phyloP scores from a whole-genome alignment of 2,797 vertebrate genomes.

The Nasua narica region DNA sequence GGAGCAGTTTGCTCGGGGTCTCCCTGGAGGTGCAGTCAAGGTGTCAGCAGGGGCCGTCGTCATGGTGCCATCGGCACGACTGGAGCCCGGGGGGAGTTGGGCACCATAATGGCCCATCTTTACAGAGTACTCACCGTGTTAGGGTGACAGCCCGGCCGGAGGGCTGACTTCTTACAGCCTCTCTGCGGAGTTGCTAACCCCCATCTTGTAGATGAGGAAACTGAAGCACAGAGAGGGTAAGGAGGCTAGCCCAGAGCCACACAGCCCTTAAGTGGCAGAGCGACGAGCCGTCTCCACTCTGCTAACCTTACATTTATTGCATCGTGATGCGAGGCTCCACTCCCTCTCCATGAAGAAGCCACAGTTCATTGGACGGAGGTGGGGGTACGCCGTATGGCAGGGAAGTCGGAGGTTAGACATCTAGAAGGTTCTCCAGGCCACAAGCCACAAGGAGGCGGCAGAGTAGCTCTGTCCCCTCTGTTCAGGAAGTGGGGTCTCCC shows the following conservation, averaged over 20 bases:
- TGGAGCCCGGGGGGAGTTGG: background rate
- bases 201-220: background rate
- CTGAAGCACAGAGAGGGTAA: background rate
- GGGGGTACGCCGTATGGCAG: background rate
- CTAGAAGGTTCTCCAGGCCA: background rate
- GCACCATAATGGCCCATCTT: fast-evolving
- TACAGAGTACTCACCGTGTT: background rate
- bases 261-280: background rate
- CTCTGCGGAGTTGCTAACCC: background rate
- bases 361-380: background rate
- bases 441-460: background rate
- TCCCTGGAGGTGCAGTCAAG: background rate
- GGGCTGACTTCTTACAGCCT: background rate
- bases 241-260: background rate
- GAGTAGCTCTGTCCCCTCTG: background rate
- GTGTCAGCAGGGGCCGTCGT: background rate
- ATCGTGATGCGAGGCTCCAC: background rate
- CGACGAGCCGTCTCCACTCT: background rate
- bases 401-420: background rate
- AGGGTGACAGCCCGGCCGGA: background rate
- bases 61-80: background rate
- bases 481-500: background rate
- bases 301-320: background rate
- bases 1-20: background rate
- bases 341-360: background rate